phyloP scores from a whole-genome alignment of 2,888 invertebrate genomes.

The Pherbina coryleti region DNA sequence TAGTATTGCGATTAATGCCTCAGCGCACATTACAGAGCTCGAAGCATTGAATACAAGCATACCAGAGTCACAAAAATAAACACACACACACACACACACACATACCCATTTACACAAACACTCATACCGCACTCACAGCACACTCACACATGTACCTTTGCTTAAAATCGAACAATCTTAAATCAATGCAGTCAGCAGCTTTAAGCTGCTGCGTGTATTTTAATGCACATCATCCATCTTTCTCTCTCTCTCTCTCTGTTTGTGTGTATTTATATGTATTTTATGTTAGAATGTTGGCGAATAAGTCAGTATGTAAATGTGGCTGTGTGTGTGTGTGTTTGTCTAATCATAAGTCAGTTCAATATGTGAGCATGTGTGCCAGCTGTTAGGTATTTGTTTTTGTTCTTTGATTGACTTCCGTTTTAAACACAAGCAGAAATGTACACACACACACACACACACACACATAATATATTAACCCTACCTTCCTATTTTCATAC shows the following conservation, averaged over 20 bases:
- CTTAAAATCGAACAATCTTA: conserved; percentile 2
- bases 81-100: neutral
- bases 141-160: neutral
- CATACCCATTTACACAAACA: neutral
- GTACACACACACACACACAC: no score
- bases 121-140: neutral
- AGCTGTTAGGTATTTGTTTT: conserved; percentile 51
- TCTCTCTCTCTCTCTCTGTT: neutral
- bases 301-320: neutral
- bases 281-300: neutral
- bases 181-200: conserved; percentile 16
- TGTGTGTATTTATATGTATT: neutral
- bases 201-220: neutral
- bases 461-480: conserved; percentile 34
- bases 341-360: neutral
- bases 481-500: conserved; percentile 24
- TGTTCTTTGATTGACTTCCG: conserved; percentile 64
- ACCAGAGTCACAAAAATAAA: neutral
- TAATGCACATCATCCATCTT: neutral
- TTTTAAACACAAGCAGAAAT: conserved; percentile 25
- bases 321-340: neutral
- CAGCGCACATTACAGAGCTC: neutral
- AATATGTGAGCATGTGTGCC: neutral
- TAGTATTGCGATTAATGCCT: conserved; percentile 12
- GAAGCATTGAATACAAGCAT: neutral